A percentile compares a stretch with the other conserved stretches of the same genome.
Conservation (phyloP, 2,888 invertebrate species). For the Ferrisia virgata region DNA sequence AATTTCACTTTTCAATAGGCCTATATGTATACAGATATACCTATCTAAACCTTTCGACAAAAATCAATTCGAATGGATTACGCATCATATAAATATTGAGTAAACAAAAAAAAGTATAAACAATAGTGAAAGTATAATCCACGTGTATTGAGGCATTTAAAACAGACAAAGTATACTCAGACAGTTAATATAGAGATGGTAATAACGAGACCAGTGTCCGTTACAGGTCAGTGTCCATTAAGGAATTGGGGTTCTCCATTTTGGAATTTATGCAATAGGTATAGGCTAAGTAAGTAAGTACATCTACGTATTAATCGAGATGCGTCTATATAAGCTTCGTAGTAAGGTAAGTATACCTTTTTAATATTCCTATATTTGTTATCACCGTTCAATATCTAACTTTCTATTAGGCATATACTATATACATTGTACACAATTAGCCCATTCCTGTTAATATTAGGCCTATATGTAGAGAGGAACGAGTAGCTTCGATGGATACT, state of each 20-base stretch:
- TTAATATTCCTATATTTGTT: constrained; percentile 6
- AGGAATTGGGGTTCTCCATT: background rate
- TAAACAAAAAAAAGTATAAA: background rate
- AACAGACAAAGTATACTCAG: background rate
- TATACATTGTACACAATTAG: constrained; percentile 19
- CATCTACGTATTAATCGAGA: background rate
- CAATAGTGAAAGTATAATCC: constrained; percentile 25
- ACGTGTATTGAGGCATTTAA: constrained; percentile 17
- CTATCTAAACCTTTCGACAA: background rate
- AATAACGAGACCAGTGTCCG: background rate
- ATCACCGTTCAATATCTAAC: constrained; percentile 10
- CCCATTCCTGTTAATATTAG: constrained; percentile 7
- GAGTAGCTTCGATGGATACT: background rate
- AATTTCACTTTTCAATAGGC: background rate
- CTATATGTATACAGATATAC: too few species aligned
- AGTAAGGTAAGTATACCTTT: background rate
- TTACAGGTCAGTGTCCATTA: constrained; percentile 23
- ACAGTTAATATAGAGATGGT: constrained; percentile 10
- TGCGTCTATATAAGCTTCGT: background rate
- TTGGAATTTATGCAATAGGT: constrained; percentile 21
- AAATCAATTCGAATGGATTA: background rate
- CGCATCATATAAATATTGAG: background rate
- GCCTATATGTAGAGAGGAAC: background rate
- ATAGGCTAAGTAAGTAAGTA: too few species aligned
- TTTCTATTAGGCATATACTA: too few species aligned